A percentile compares a stretch with the other conserved stretches of the same genome.
These are phyloP conservation scores for Sciurus niger DNA, from an alignment of 2,113 vertebrate genomes.

Conservation along the genomic window DNA sequence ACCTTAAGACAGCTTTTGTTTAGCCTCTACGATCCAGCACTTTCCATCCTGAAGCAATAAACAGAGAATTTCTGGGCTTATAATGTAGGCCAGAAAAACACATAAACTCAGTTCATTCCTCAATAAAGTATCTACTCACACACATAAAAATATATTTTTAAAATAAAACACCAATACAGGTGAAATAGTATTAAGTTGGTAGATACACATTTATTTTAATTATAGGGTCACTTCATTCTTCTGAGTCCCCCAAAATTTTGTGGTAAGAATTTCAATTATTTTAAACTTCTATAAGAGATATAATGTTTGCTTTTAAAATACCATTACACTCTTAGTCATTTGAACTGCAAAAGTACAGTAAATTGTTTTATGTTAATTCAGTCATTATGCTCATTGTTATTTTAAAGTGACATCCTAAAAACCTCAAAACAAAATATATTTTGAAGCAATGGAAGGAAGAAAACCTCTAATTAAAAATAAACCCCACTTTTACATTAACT, in stretches of 20 bases:
- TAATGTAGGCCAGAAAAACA: not conserved
- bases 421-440: conserved; percentile 44
- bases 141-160: conserved; percentile 24
- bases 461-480: not conserved
- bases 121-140: not conserved
- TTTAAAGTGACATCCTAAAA: not conserved
- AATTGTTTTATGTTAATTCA: conserved; percentile 20
- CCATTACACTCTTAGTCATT: not conserved
- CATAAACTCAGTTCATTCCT: conserved; percentile 24
- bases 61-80: not conserved
- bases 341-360: conserved; percentile 44
- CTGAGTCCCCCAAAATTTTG: conserved; percentile 23
- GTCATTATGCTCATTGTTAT: not conserved
- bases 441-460: conserved; percentile 26
- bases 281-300: conserved; percentile 48
- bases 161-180: conserved; percentile 39
- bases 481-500: not conserved
- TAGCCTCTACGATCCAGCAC: not conserved
- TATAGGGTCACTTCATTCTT: conserved; percentile 3
- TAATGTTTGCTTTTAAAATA: conserved; percentile 18
- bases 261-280: conserved; percentile 21
- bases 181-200: conserved; percentile 3
- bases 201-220: conserved; percentile 32
- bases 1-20: conserved; percentile 14
- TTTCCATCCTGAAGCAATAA: not conserved